Percentiles rank a stretch among this genome's conserved stretches.
Conservation (phyloP, 2,888 invertebrate species). For the Himalopsyche kuldschensis region DNA sequence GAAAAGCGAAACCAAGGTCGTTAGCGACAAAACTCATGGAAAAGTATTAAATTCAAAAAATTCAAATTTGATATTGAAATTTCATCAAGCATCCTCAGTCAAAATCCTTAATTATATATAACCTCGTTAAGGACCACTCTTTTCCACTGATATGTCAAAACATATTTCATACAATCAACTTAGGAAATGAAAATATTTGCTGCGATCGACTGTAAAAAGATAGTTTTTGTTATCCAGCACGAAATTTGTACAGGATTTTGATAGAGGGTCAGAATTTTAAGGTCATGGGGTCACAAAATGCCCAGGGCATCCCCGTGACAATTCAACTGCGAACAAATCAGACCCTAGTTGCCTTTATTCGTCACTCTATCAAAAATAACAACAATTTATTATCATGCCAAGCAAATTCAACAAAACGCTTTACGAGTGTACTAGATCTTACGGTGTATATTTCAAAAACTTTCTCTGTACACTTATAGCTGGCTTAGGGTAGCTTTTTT, state of each 20-base stretch:
- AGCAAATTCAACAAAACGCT: not conserved
- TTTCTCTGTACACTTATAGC: not conserved
- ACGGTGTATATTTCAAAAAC: not conserved
- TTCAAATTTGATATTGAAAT: too few relatives aligned
- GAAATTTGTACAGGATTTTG: not conserved
- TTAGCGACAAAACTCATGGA: too few relatives aligned
- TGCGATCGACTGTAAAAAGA: not conserved
- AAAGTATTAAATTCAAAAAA: too few relatives aligned
- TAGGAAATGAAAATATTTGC: too few relatives aligned
- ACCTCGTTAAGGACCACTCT: too few relatives aligned
- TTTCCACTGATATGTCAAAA: too few relatives aligned
- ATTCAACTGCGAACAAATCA: slow-evolving; percentile 23
- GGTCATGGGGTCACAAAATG: slow-evolving; percentile 38
- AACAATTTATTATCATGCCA: not conserved
- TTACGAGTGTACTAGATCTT: not conserved
- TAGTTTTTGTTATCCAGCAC: not conserved
- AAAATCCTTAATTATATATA: too few relatives aligned
- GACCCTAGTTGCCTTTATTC: slow-evolving; percentile 9
- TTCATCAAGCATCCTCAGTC: too few relatives aligned
- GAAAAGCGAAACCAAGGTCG: too few relatives aligned
- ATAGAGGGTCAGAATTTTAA: slow-evolving; percentile 37
- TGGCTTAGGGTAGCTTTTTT: not conserved
- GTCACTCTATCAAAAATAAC: not conserved
- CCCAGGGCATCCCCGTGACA: slow-evolving; percentile 22
- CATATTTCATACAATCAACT: too few relatives aligned